These are phyloP conservation scores for Oxyscelio sp. DNA, from an alignment of 2,888 invertebrate genomes.

Conservation along the genomic window DNA sequence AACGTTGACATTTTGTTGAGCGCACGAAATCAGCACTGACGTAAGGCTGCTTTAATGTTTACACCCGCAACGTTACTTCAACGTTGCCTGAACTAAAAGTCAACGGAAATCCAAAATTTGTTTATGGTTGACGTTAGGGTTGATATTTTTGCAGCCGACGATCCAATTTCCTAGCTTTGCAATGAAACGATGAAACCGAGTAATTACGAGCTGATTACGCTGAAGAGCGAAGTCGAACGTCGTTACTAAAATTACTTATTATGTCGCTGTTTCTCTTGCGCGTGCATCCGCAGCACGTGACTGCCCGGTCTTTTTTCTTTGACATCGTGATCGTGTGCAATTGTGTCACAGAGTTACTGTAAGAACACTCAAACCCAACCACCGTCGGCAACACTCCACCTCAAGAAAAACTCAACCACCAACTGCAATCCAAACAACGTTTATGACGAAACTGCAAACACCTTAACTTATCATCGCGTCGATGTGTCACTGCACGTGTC, in stretches of 20 bases:
- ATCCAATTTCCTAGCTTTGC: too few species aligned
- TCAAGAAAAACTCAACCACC: conserved; percentile 40
- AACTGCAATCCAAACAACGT: conserved; percentile 48
- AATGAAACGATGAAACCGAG: too few species aligned
- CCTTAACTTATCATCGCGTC: conserved; percentile 13
- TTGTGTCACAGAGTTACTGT: conserved; percentile 29
- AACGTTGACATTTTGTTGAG: too few species aligned
- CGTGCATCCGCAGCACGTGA: conserved; percentile 87
- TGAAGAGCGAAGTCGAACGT: too few species aligned
- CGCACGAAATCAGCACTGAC: too few species aligned
- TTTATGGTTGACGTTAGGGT: too few species aligned
- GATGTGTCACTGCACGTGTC: neutral
- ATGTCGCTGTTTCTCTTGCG: conserved; percentile 88
- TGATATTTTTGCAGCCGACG: too few species aligned
- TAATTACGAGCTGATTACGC: too few species aligned
- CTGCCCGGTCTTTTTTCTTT: conserved; percentile 71
- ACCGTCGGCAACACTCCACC: conserved; percentile 22
- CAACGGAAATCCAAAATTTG: too few species aligned
- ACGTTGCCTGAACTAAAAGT: too few species aligned
- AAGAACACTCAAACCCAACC: conserved; percentile 48
- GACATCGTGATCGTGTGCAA: conserved; percentile 44
- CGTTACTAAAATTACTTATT: conserved; percentile 82
- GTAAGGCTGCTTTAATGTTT: too few species aligned
- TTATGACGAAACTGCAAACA: conserved; percentile 24
- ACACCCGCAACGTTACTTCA: too few species aligned